A percentile compares a stretch with the other conserved stretches of the same genome.
Conservation (phyloP, 2,888 invertebrate genomes). For the Ectemnius continuus region DNA sequence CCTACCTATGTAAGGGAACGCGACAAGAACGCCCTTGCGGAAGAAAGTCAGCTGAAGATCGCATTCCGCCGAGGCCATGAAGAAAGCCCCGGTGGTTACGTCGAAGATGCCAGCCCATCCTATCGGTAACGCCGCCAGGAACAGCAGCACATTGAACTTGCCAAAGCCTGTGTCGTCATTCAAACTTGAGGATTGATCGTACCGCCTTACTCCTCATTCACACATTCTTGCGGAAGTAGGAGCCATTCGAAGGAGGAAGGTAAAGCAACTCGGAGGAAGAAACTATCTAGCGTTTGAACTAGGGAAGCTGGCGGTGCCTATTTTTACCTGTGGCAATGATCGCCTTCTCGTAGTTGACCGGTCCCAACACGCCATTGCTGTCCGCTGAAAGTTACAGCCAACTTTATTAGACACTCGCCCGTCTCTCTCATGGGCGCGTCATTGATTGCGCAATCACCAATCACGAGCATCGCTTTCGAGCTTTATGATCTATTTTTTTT, state of each 20-base stretch:
- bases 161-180: constrained; percentile 80
- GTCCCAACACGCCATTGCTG: constrained; percentile 47
- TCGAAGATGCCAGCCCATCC: constrained; percentile 86
- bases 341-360: constrained; percentile 85
- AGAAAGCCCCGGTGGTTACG: constrained; percentile 85
- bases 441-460: constrained; percentile 15
- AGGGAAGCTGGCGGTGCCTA: background rate
- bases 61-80: constrained; percentile 87
- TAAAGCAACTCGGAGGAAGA: background rate
- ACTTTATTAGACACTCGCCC: constrained; percentile 6
- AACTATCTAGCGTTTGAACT: background rate
- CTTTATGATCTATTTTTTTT: background rate
- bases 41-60: constrained; percentile 84
- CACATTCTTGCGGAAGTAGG: background rate
- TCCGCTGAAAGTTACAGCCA: constrained; percentile 35
- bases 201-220: too few relatives aligned
- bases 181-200: background rate
- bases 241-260: background rate
- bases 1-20: constrained; percentile 85
- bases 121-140: constrained; percentile 82
- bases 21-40: constrained; percentile 86
- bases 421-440: background rate
- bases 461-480: background rate
- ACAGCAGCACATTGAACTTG: constrained; percentile 83
- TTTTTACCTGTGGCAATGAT: constrained; percentile 82